A percentile compares a stretch with the other conserved stretches of the same genome.
phyloP scores from a whole-genome alignment of 2,888 invertebrate species.

The Keiferia lycopersicella region DNA sequence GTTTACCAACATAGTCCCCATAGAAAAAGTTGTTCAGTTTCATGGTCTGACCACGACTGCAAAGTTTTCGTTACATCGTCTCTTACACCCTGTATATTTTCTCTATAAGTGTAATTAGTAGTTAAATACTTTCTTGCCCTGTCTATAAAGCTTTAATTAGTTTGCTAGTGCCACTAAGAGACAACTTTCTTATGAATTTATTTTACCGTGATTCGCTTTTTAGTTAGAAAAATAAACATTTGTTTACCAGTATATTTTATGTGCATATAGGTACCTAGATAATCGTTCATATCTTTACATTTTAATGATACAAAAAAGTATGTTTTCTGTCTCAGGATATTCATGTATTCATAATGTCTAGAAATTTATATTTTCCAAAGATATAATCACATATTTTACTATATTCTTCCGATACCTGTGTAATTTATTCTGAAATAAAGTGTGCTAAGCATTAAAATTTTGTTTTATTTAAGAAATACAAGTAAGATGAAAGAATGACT shows the following conservation, averaged over 20 bases:
- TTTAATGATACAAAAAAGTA: background rate
- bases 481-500: too few relatives aligned
- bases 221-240: constrained; percentile 1
- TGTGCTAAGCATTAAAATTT: constrained; percentile 56
- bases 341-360: background rate
- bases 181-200: constrained; percentile 21
- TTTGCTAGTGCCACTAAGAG: constrained; percentile 28
- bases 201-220: constrained; percentile 1
- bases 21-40: too few relatives aligned
- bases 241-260: constrained; percentile 2
- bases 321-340: background rate
- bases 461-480: background rate
- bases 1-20: too few relatives aligned
- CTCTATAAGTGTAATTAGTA: background rate
- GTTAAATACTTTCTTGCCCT: constrained; percentile 14
- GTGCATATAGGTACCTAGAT: background rate
- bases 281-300: background rate
- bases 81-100: too few relatives aligned
- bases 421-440: constrained; percentile 58
- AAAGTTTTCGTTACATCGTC: too few relatives aligned
- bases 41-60: too few relatives aligned
- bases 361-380: constrained; percentile 15
- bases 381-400: constrained; percentile 33
- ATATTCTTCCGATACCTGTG: constrained; percentile 44
- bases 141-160: constrained; percentile 31